Conservation (phyloP, 2,888 invertebrate genomes). For the Chrysomela aeneicollis region DNA sequence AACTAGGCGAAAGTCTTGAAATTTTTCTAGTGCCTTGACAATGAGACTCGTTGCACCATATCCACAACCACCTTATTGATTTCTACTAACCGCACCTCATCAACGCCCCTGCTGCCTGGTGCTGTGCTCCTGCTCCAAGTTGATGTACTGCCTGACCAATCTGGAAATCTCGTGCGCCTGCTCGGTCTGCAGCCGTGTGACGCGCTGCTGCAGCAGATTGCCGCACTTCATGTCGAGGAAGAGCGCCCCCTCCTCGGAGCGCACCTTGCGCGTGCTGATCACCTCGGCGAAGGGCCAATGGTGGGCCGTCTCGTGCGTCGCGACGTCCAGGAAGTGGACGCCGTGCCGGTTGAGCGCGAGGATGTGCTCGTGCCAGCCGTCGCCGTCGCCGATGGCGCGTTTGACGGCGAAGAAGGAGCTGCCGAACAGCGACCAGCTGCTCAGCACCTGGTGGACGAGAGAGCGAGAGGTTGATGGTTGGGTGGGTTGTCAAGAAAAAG, state of each 20-base stretch:
- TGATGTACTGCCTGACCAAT: slow-evolving; percentile 95
- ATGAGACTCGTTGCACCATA: too few species aligned
- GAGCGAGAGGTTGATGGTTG: too few species aligned
- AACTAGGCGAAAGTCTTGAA: too few species aligned
- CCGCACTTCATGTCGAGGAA: slow-evolving; percentile 97
- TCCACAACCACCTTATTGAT: too few species aligned
- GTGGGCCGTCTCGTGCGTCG: slow-evolving; percentile 91
- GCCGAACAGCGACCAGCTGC: slow-evolving; percentile 95
- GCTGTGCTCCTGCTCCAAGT: slow-evolving; percentile 75
- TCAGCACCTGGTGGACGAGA: too few species aligned
- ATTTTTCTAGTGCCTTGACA: too few species aligned
- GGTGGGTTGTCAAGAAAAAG: too few species aligned
- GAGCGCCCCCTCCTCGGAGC: slow-evolving; percentile 90
- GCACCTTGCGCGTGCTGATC: slow-evolving; percentile 91
- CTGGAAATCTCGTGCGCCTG: slow-evolving; percentile 97
- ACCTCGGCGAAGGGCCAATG: slow-evolving; percentile 96
- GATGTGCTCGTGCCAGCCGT: slow-evolving; percentile 85
- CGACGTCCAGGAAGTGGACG: slow-evolving; percentile 90
- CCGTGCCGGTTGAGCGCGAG: slow-evolving; percentile 93
- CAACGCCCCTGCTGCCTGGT: slow-evolving; percentile 35
- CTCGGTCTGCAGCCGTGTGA: slow-evolving; percentile 94
- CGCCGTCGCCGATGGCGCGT: slow-evolving; percentile 75
- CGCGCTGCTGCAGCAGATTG: slow-evolving; percentile 93
- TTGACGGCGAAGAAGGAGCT: slow-evolving; percentile 98
- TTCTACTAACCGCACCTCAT: neutral